phyloP scores from a whole-genome alignment of 2,797 vertebrate species.

The Thripadectes ignobilis region DNA sequence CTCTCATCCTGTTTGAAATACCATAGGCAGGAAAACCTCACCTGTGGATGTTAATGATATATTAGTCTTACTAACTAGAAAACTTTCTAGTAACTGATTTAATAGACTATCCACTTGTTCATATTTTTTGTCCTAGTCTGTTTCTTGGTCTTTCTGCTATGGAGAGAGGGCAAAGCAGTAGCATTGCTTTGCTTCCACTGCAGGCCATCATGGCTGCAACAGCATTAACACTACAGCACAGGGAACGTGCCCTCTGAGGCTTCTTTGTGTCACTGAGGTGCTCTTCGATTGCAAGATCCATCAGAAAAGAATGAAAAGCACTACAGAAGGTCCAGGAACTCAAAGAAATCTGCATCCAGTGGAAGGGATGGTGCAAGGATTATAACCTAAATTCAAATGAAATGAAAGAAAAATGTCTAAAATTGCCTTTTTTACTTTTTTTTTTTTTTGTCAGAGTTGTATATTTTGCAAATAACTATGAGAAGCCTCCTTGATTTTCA shows the following conservation, averaged over 20 bases:
- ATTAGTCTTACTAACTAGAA: not conserved
- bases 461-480: not conserved
- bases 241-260: not conserved
- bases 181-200: not conserved
- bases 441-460: not conserved
- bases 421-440: not conserved
- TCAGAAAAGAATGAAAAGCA: not conserved
- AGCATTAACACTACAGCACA: not conserved
- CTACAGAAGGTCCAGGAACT: not conserved
- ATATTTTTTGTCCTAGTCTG: not conserved
- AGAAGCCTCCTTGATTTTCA: not conserved
- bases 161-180: not conserved
- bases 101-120: not conserved
- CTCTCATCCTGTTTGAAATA: not conserved
- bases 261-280: not conserved
- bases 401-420: not conserved
- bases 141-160: not conserved
- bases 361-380: not conserved
- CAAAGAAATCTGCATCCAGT: not conserved
- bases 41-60: not conserved
- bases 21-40: not conserved
- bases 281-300: not conserved
- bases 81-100: not conserved
- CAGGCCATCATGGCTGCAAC: not conserved
- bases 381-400: not conserved